Conservation (phyloP, 2,888 invertebrate genomes). For the Eubasilissa splendida region DNA sequence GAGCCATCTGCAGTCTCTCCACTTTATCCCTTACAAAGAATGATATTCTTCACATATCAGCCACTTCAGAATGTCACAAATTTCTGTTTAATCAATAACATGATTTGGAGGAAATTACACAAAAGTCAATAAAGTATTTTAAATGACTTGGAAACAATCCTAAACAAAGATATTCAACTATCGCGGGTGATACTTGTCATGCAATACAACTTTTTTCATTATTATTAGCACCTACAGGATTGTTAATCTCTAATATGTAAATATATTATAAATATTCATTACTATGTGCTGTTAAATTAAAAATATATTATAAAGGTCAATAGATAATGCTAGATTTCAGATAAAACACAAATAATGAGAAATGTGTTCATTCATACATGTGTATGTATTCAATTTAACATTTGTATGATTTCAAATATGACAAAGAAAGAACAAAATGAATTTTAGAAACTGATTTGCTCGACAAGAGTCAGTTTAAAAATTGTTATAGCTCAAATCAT, state of each 20-base stretch:
- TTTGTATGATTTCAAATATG: slow-evolving; percentile 29
- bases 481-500: too few relatives aligned
- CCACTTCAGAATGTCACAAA: not conserved
- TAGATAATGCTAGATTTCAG: slow-evolving; percentile 36
- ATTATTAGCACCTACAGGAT: too few relatives aligned
- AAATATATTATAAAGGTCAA: slow-evolving; percentile 23
- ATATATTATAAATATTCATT: slow-evolving; percentile 26
- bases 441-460: slow-evolving; percentile 21
- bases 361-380: slow-evolving; percentile 43
- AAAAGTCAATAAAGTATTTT: too few relatives aligned
- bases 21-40: not conserved
- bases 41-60: slow-evolving; percentile 13
- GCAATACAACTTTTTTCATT: too few relatives aligned
- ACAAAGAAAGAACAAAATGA: slow-evolving; percentile 11
- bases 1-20: too few relatives aligned
- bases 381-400: slow-evolving; percentile 45
- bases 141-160: too few relatives aligned
- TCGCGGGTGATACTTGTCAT: too few relatives aligned
- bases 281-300: slow-evolving; percentile 26
- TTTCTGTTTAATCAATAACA: slow-evolving; percentile 1
- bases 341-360: slow-evolving; percentile 38
- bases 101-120: not conserved
- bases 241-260: not conserved
- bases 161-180: too few relatives aligned
- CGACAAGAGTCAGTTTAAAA: not conserved